Conservation (phyloP, 1,140 invertebrate genomes). For the Halyomorpha halys region DNA sequence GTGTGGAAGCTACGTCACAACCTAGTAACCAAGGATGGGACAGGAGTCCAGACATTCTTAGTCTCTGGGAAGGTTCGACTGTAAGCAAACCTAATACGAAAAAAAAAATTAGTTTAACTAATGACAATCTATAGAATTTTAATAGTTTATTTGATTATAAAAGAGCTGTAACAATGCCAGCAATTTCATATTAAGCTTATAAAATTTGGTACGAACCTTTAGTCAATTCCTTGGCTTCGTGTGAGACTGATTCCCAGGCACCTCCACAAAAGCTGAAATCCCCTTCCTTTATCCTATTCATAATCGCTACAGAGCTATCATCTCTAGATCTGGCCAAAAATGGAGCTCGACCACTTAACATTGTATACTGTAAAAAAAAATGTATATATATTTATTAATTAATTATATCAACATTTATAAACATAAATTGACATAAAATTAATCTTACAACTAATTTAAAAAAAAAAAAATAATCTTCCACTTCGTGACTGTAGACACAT, state of each 20-base stretch:
- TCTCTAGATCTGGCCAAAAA: conserved; percentile 59
- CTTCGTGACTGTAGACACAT: background rate
- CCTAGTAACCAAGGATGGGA: conserved; percentile 53
- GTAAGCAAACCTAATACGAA: conserved; percentile 51
- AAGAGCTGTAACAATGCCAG: background rate
- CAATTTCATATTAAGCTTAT: no score
- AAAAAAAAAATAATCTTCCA: background rate
- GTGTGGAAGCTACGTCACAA: conserved; percentile 38
- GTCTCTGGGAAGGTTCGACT: conserved; percentile 61
- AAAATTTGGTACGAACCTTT: conserved; percentile 38
- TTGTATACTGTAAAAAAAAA: conserved; percentile 55
- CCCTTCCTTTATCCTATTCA: conserved; percentile 66
- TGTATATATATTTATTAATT: conserved; percentile 1
- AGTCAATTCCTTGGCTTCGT: conserved; percentile 63
- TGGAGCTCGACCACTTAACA: conserved; percentile 74
- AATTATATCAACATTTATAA: background rate
- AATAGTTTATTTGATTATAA: no score
- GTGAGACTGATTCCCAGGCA: conserved; percentile 61
- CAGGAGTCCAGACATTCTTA: conserved; percentile 54
- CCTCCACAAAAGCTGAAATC: conserved; percentile 60
- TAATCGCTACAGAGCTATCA: conserved; percentile 60
- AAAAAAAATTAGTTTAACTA: background rate
- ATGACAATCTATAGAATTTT: no score
- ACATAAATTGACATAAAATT: background rate
- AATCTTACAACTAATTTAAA: background rate